Evolutionary conservation across 64 coral and sea anemone genomes (phyloP).

Genomic region (Dendronephthya gigantea): DNA sequence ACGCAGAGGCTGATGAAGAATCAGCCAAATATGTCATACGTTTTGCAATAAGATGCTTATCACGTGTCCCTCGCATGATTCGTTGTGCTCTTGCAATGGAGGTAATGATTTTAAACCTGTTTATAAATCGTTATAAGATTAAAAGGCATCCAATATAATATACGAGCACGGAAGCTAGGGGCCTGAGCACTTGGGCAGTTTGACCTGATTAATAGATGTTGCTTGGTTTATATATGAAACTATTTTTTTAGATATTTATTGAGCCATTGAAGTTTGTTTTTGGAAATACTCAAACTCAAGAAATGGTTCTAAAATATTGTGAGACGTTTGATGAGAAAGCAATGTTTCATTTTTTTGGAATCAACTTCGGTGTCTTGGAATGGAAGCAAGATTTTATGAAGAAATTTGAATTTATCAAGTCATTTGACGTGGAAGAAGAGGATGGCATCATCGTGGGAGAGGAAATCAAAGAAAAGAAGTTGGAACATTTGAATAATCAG

Average conservation of each 20-base stretch:
- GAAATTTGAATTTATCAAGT: neutral
- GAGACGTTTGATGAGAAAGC: conserved; percentile 38
- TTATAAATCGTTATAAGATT: too few relatives aligned
- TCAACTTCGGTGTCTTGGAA: conserved; percentile 46
- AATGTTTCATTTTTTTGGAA: conserved; percentile 53
- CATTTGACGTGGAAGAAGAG: neutral
- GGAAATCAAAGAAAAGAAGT: too few relatives aligned
- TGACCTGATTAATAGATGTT: too few relatives aligned
- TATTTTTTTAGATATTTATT: conserved; percentile 48
- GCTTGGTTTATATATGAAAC: neutral
- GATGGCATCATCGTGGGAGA: neutral
- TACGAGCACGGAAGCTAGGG: too few relatives aligned
- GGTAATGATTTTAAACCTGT: too few relatives aligned
- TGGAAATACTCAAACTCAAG: conserved; percentile 39
- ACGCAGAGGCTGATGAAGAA: neutral
- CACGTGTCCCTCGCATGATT: conserved; percentile 29
- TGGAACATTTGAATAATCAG: too few relatives aligned
- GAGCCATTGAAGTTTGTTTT: conserved; percentile 51
- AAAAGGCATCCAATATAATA: too few relatives aligned
- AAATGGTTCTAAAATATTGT: conserved; percentile 51
- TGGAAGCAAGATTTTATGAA: conserved; percentile 64
- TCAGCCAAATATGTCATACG: neutral
- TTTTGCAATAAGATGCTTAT: conserved; percentile 61
- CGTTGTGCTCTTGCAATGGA: conserved; percentile 10
- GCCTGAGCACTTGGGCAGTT: too few relatives aligned